Base-by-base conservation (phyloP, 1,140 invertebrate species). In the Thalassaphorura encarpata region DNA sequence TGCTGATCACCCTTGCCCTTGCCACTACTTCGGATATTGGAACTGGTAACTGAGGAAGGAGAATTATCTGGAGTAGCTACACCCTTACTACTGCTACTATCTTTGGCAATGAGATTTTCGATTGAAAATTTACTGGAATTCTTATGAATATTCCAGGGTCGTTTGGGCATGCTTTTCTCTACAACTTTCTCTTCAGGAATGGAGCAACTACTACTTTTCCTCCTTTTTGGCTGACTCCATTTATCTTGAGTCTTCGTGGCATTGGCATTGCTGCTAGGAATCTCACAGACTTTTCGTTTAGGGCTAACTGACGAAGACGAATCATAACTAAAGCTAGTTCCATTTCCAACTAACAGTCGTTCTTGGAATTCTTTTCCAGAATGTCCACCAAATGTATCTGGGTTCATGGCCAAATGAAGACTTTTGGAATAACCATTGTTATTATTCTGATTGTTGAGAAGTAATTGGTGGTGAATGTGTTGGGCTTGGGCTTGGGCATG, bases 41-140 rank as follows among this genome's bases (percentile, higher is more conserved):
- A 29, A 11, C 16, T 31, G 42, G 15, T 11, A 24, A 41, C 24
- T 16, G 41, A 54, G 52, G n/a, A n/a, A n/a, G n/a, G n/a, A n/a
- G n/a, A n/a, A 40, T 24, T 33, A 31, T 52, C 60, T 4, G 57
- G 43, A 23, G 60, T 36, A 33, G 61, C 54, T 13, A 52, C 45
- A 23, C 54, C 58, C 24, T 40, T 40, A 15, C 41, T 21, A 58
- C 4, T 24, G 15, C 42, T 42, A 53, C 42, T 36, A 47, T 64
- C 62, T 61, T 64, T 64, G 58, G 62, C 62, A 59, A 64, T 64
- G 36, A 64, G 59, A 59, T 59, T 64, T 47, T 64, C 62, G 27
- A 64, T 64, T n/a, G 62, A 64, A 57, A 64, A 64, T 52, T 59
- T 64, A 52, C 59, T 58, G 18, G 62, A 56, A 47, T 64, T 63